Evolutionary conservation across 2,888 invertebrate genomes (phyloP), one percentile per base, ranked within the genome.

Genomic region (Ornithoptera alexandrae): DNA sequence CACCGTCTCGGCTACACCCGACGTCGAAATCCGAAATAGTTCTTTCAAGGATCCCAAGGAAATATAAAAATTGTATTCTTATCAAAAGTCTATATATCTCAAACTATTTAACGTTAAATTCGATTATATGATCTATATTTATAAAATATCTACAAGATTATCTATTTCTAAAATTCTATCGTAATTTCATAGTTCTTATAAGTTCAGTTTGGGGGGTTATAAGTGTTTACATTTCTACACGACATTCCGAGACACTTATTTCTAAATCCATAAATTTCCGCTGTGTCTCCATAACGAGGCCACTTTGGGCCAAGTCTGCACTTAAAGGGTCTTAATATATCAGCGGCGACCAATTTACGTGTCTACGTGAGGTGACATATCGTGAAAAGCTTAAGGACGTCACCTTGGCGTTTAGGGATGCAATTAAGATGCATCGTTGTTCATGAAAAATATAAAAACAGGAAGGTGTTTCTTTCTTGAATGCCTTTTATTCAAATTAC

Each of bases 1-100:
- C 80, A 76, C 74, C 84, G 85, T 84, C 84, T 86, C 80, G 82
- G 77, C 81, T 79, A 75, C 77, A 79, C 79, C 75, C 80, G 76
- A 81, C 78, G 78, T 73, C 79, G 77, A 83, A 84, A 86, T 83
- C 81, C 79, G 80, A 84, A 86, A 85, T 83, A 81, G 77, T 81
- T 76, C 74, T 69, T 72, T 73, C 75, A 67, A 61, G 64, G 72
- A 72, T 69, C 73, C 76, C 74, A 78, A 78, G 76, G 74, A 18
- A 73, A 70, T 77, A 79, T 80, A 79, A 78, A 79, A 79, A 77
- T 71, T 75, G 65, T 69, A 67, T 75, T 71, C 62, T 57, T 72
- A 68, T 68, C 60, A 68, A 70, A 62, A 63, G 70, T 58, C 6
- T 22, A 22, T 58, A 12, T 12, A 22, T 57, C 20, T 57, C 22